Conservation (phyloP, 2,888 invertebrate species). For the Branchinecta sandiegonensis region DNA sequence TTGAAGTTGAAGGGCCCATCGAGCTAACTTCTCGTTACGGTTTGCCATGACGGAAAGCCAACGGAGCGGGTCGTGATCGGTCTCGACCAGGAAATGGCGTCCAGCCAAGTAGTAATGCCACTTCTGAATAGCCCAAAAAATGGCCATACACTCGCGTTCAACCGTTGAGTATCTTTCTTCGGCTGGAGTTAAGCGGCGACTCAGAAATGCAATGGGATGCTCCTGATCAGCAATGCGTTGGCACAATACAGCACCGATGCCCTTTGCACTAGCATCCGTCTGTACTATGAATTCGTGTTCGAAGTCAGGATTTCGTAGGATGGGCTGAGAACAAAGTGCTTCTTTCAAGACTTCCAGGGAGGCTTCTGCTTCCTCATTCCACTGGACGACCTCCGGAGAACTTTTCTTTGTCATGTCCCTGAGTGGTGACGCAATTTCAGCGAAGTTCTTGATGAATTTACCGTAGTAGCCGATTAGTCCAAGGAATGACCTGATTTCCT, state of each 20-base stretch:
- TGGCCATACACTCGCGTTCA: slow-evolving; percentile 29
- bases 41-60: slow-evolving; percentile 24
- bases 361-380: background rate
- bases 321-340: background rate
- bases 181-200: slow-evolving; percentile 24
- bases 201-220: slow-evolving; percentile 26
- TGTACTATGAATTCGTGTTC: background rate
- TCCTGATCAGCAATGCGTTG: background rate
- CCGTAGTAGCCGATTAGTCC: slow-evolving; percentile 19
- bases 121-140: slow-evolving; percentile 28
- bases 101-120: slow-evolving; percentile 29
- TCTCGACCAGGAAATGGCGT: slow-evolving; percentile 27
- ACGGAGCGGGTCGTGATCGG: slow-evolving; percentile 29
- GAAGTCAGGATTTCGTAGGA: slow-evolving; percentile 14
- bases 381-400: too few species aligned
- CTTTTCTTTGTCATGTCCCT: slow-evolving; percentile 18
- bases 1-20: slow-evolving; percentile 28
- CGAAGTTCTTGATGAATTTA: slow-evolving; percentile 16
- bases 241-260: slow-evolving; percentile 15
- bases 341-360: background rate
- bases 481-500: slow-evolving; percentile 17
- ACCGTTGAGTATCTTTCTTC: slow-evolving; percentile 29
- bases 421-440: slow-evolving; percentile 19
- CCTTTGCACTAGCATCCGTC: slow-evolving; percentile 15
- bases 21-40: slow-evolving; percentile 25